phyloP scores from a whole-genome alignment of 2,888 invertebrate species.

The Sarcophaga rosellei region DNA sequence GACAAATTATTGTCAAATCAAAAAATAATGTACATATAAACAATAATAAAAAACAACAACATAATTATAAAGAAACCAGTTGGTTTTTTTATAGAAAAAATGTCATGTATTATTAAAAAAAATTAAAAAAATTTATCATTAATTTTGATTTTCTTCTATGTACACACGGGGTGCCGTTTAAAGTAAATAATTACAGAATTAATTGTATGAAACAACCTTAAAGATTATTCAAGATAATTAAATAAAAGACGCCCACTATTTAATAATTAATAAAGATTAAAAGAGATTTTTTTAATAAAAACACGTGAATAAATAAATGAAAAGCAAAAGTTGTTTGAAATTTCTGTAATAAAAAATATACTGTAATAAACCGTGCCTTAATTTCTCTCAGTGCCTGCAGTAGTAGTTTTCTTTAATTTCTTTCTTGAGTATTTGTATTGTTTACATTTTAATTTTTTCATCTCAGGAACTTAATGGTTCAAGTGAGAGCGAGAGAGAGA shows the following conservation, averaged over 20 bases:
- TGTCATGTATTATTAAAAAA: not conserved
- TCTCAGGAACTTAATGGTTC: no score
- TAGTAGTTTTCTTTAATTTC: not conserved
- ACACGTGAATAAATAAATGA: not conserved
- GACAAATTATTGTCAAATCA: constrained; percentile 54
- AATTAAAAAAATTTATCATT: not conserved
- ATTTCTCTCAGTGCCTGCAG: not conserved
- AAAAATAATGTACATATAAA: not conserved
- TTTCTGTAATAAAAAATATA: not conserved
- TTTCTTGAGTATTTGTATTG: not conserved
- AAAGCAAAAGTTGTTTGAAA: not conserved
- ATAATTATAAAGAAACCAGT: not conserved
- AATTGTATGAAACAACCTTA: constrained; percentile 18
- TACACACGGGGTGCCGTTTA: not conserved
- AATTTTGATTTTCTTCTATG: not conserved
- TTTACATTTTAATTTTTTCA: not conserved
- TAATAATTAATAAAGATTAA: not conserved
- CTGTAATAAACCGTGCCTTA: not conserved
- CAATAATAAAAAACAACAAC: not conserved
- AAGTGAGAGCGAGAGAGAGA: not conserved
- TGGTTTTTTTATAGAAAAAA: not conserved
- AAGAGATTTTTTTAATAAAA: not conserved
- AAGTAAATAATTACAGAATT: constrained; percentile 13
- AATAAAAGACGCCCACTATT: not conserved
- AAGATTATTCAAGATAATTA: not conserved